phyloP scores from a whole-genome alignment of 2,888 invertebrate species.

The Thereva unica region DNA sequence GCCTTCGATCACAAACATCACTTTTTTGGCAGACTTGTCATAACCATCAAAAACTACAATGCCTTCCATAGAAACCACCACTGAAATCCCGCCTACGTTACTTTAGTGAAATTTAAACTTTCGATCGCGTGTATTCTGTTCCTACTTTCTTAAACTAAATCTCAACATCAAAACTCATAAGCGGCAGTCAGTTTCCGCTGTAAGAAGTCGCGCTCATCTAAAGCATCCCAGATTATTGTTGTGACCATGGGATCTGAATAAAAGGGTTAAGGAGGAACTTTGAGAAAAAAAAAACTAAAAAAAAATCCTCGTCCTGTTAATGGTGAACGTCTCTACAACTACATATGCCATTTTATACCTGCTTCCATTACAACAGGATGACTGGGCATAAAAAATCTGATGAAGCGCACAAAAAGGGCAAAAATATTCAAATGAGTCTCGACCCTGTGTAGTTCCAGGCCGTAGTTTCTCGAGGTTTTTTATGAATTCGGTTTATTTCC shows the following conservation, averaged over 20 bases:
- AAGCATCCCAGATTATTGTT: conserved; percentile 3
- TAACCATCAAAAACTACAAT: too few species aligned
- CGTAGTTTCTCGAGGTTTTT: conserved; percentile 8
- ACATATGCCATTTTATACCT: conserved; percentile 10
- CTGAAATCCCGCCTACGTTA: too few species aligned
- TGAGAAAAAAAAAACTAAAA: background rate
- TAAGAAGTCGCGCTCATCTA: conserved; percentile 24
- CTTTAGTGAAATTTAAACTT: too few species aligned
- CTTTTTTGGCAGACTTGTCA: too few species aligned
- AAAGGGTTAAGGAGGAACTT: conserved; percentile 11
- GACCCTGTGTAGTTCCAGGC: conserved; percentile 5
- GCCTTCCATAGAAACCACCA: too few species aligned
- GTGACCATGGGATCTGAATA: conserved; percentile 15
- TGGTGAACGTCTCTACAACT: conserved; percentile 1
- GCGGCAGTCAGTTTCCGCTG: conserved; percentile 12
- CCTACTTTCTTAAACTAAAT: too few species aligned
- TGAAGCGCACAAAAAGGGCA: conserved; percentile 6
- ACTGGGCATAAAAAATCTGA: conserved; percentile 19
- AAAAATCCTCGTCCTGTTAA: conserved; percentile 1
- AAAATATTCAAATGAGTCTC: conserved; percentile 30
- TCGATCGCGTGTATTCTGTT: too few species aligned
- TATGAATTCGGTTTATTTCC: conserved; percentile 8
- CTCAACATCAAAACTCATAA: conserved; percentile 18
- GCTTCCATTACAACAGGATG: conserved; percentile 29
- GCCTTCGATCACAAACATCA: too few species aligned